These are phyloP conservation scores for Psilopsiagon aymara DNA, from an alignment of 2,113 vertebrate genomes.

Conservation along the genomic window DNA sequence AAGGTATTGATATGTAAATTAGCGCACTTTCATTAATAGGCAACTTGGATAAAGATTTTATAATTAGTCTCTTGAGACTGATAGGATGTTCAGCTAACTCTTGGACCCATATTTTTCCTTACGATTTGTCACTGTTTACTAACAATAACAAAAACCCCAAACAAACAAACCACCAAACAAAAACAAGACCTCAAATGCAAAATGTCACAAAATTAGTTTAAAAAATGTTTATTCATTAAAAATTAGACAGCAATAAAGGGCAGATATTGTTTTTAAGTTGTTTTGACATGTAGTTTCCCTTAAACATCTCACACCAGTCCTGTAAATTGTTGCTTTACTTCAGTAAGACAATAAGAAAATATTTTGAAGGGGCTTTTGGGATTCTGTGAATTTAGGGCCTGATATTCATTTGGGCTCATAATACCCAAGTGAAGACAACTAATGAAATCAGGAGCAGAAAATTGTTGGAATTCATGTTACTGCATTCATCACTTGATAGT, in stretches of 20 bases:
- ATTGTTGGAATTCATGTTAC: not conserved
- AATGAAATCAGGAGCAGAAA: conserved; percentile 14
- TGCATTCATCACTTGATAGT: not conserved
- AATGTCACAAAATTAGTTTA: not conserved
- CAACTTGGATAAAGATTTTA: not conserved
- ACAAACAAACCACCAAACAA: not conserved
- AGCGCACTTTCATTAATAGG: not conserved
- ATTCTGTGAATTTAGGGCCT: not conserved
- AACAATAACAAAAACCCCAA: not conserved
- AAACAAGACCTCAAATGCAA: not conserved
- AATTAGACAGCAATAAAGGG: not conserved
- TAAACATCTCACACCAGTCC: not conserved
- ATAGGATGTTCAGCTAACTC: not conserved
- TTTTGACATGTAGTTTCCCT: not conserved
- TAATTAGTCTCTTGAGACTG: conserved; percentile 45
- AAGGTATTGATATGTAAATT: conserved; percentile 4
- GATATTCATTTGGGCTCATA: not conserved
- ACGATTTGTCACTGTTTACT: not conserved
- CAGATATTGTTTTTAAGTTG: not conserved
- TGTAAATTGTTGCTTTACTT: not conserved
- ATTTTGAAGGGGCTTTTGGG: not conserved
- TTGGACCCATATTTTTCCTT: not conserved
- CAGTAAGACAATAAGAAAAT: not conserved
- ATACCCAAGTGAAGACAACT: not conserved
- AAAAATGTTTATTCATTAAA: not conserved